A percentile compares a stretch with the other conserved stretches of the same genome.
Conservation (phyloP, 2,888 invertebrate species). For the Spodoptera exigua region DNA sequence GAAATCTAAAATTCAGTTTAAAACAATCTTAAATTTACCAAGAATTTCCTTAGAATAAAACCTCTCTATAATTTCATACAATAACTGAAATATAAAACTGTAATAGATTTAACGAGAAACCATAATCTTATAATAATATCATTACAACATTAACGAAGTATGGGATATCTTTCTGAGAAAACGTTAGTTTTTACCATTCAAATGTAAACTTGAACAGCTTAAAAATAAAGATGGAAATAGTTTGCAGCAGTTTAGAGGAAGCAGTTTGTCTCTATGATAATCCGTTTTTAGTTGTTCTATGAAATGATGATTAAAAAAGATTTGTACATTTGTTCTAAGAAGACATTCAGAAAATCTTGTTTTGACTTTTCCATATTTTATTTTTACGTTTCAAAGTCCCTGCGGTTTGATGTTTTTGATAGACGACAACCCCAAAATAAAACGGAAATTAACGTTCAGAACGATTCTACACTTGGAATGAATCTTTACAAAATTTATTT, state of each 20-base stretch:
- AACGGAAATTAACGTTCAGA: conserved; percentile 14
- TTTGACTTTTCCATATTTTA: conserved; percentile 19
- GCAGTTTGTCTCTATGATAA: conserved; percentile 36
- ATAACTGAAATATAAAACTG: conserved; percentile 35
- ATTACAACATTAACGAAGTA: conserved; percentile 39
- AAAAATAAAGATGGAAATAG: conserved; percentile 14
- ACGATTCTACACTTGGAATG: not conserved
- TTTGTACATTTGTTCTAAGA: conserved; percentile 42
- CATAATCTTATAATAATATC: conserved; percentile 51
- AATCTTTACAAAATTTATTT: not conserved
- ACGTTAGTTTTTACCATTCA: conserved; percentile 16
- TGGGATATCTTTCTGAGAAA: conserved; percentile 43
- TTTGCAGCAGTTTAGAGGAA: conserved; percentile 8
- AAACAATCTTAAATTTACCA: no score
- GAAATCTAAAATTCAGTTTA: no score
- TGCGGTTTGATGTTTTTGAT: conserved; percentile 36
- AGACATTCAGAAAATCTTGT: conserved; percentile 34
- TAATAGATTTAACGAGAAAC: conserved; percentile 51
- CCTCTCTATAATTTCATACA: conserved; percentile 9
- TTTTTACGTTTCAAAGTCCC: conserved; percentile 9
- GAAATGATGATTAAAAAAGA: conserved; percentile 44
- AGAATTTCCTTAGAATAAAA: not conserved
- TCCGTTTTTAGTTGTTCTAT: conserved; percentile 45
- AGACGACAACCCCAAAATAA: conserved; percentile 7
- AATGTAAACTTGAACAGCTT: not conserved